Conservation (phyloP, 2,888 invertebrate genomes). For the Drosophila melanosoma region DNA sequence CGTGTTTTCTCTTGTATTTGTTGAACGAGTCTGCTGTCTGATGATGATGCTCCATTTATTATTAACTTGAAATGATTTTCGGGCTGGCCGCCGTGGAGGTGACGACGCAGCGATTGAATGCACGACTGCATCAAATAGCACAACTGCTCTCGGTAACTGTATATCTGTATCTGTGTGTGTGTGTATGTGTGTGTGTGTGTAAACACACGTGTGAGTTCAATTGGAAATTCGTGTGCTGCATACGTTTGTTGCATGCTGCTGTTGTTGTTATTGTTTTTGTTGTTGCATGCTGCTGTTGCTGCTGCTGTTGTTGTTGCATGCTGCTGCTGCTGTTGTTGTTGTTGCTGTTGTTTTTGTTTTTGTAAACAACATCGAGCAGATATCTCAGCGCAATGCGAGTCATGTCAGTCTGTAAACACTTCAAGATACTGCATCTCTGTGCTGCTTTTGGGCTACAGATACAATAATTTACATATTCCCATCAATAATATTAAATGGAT, state of each 20-base stretch:
- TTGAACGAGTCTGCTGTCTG: constrained; percentile 76
- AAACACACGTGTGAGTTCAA: constrained; percentile 81
- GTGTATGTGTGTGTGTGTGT: constrained; percentile 41
- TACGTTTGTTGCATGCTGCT: constrained; percentile 61
- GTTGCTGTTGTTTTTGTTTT: constrained; percentile 61
- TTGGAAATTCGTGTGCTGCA: constrained; percentile 84
- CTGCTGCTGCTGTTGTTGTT: constrained; percentile 47
- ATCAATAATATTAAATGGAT: constrained; percentile 25
- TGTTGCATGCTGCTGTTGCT: constrained; percentile 61
- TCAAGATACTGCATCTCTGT: constrained; percentile 48
- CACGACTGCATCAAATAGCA: constrained; percentile 81
- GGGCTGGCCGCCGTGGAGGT: constrained; percentile 72
- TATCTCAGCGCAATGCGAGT: constrained; percentile 55
- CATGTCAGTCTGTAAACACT: constrained; percentile 55
- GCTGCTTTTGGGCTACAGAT: constrained; percentile 9
- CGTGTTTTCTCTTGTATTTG: constrained; percentile 57
- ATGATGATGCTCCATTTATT: constrained; percentile 82
- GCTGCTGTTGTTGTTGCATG: constrained; percentile 44
- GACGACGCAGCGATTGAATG: constrained; percentile 84
- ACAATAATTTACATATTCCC: constrained; percentile 16
- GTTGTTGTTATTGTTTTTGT: constrained; percentile 51
- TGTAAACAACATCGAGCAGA: constrained; percentile 65
- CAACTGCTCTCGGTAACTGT: constrained; percentile 41
- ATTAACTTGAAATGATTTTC: constrained; percentile 82
- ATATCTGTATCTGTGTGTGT: neutral